phyloP scores from a whole-genome alignment of 1,140 invertebrate genomes.

The Tetramorium parvispinum region DNA sequence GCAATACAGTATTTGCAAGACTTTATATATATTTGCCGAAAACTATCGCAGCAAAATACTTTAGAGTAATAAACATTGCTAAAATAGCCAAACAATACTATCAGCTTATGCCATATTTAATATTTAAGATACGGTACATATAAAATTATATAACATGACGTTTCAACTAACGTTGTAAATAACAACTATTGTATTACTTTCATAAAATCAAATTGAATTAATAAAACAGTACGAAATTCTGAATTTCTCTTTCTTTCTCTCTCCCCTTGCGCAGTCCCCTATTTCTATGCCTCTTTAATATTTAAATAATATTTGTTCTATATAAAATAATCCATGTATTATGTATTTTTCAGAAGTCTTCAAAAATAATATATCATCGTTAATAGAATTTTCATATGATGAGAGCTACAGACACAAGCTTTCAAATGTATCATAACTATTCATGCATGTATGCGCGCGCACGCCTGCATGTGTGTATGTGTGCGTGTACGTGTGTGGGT shows the following conservation, averaged over 20 bases:
- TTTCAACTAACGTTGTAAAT: not conserved
- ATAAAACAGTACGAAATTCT: not conserved
- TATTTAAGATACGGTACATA: not conserved
- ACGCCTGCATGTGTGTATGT: not conserved
- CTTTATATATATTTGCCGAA: not conserved
- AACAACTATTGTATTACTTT: not conserved
- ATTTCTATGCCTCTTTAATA: not conserved
- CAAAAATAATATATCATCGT: not conserved
- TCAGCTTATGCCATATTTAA: not conserved
- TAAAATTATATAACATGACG: not conserved
- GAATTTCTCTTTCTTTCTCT: not conserved
- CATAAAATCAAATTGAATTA: not conserved
- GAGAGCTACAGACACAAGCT: not conserved
- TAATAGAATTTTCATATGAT: not conserved
- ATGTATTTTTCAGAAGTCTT: not conserved
- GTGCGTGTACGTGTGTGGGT: not conserved
- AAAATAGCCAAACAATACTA: constrained; percentile 3
- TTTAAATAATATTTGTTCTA: not conserved
- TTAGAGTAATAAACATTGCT: not conserved
- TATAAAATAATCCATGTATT: not conserved
- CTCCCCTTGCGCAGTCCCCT: not conserved
- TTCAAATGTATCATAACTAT: not conserved
- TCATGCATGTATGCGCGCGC: not conserved
- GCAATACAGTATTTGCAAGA: not conserved
- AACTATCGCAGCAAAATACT: not conserved